These are phyloP conservation scores for Philopedon plagiatum DNA, from an alignment of 2,888 invertebrate genomes.

Conservation along the genomic window DNA sequence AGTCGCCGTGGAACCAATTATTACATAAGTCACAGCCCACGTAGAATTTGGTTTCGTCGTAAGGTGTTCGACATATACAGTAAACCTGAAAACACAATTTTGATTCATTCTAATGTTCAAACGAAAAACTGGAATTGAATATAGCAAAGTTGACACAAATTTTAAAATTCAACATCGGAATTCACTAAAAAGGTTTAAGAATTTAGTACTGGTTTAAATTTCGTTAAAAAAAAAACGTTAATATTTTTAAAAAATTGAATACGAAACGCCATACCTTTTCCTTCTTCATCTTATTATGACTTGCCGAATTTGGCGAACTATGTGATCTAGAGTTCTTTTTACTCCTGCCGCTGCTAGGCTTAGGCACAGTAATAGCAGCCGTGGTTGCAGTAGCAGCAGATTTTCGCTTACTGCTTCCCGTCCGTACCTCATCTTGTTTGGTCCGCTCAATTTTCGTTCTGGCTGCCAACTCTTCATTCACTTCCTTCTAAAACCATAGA, in stretches of 20 bases:
- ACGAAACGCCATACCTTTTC: constrained; percentile 73
- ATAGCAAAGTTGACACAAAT: too few species aligned
- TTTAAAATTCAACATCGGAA: too few species aligned
- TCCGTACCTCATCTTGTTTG: constrained; percentile 74
- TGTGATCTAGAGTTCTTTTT: constrained; percentile 53
- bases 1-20: constrained; percentile 99
- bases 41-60: constrained; percentile 97
- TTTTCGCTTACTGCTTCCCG: constrained; percentile 73
- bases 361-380: constrained; percentile 59
- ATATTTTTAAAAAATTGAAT: neutral
- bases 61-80: constrained; percentile 94
- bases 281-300: constrained; percentile 67
- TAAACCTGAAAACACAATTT: constrained; percentile 70
- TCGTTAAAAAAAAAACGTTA: too few species aligned
- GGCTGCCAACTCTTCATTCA: constrained; percentile 80
- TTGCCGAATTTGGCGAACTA: constrained; percentile 27
- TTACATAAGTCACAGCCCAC: constrained; percentile 98
- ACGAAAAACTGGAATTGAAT: too few species aligned
- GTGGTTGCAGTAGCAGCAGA: constrained; percentile 69
- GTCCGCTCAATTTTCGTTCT: constrained; percentile 80
- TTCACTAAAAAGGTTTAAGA: too few species aligned
- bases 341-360: constrained; percentile 47
- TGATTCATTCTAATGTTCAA: neutral
- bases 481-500: constrained; percentile 75
- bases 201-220: too few species aligned